phyloP scores from a whole-genome alignment of 2,113 vertebrate species.

The Alligator sinensis region DNA sequence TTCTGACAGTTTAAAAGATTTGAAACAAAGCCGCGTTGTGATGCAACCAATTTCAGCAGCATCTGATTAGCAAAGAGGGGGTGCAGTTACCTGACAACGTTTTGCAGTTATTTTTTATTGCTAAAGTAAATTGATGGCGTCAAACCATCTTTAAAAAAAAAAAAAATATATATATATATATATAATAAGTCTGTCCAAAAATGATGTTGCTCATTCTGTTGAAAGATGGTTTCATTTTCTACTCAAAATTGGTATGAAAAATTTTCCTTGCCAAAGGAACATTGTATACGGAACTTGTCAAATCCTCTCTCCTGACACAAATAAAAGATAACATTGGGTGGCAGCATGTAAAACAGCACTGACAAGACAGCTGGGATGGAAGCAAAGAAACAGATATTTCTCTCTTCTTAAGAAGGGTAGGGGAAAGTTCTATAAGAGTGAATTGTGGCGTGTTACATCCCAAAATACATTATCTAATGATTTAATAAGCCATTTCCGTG shows the following conservation, averaged over 20 bases:
- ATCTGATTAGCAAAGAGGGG: slow-evolving; percentile 52
- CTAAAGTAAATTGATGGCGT: slow-evolving; percentile 18
- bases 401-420: slow-evolving; percentile 59
- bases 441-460: slow-evolving; percentile 38
- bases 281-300: slow-evolving; percentile 81
- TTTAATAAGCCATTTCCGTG: slow-evolving; percentile 59
- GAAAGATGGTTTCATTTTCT: slow-evolving; percentile 84
- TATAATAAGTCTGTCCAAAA: slow-evolving; percentile 82
- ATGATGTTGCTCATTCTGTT: slow-evolving; percentile 75
- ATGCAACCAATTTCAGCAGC: slow-evolving; percentile 65
- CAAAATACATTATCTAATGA: slow-evolving; percentile 54
- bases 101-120: background rate
- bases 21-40: slow-evolving; percentile 64
- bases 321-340: slow-evolving; percentile 82
- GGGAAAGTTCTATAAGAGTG: slow-evolving; percentile 8
- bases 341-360: slow-evolving; percentile 82
- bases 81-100: slow-evolving; percentile 54
- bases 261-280: slow-evolving; percentile 82
- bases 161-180: slow-evolving; percentile 36
- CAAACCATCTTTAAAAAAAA: slow-evolving; percentile 11
- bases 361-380: slow-evolving; percentile 77
- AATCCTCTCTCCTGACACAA: slow-evolving; percentile 82
- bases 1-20: slow-evolving; percentile 64
- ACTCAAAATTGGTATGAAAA: slow-evolving; percentile 80
- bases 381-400: slow-evolving; percentile 75